A percentile compares a stretch with the other conserved stretches of the same genome.
Conservation (phyloP, 1,140 invertebrate genomes). For the Bombus fervidus region DNA sequence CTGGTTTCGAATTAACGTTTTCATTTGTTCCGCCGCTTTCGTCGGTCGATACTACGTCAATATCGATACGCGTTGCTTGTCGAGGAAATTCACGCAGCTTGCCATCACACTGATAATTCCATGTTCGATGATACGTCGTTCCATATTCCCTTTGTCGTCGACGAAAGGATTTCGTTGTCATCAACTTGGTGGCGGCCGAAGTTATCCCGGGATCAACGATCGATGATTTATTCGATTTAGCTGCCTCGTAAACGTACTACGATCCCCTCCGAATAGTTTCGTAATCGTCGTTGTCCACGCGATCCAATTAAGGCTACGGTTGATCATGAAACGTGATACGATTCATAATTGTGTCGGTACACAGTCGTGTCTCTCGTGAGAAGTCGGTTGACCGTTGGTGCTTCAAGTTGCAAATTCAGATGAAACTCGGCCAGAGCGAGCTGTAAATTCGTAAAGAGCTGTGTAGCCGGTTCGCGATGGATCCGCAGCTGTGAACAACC, state of each 20-base stretch:
- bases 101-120: slow-evolving; percentile 2
- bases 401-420: not conserved
- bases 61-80: not conserved
- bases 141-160: not conserved
- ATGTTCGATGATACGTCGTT: not conserved
- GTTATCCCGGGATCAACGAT: not conserved
- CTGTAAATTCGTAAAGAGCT: slow-evolving; percentile 28
- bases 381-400: slow-evolving; percentile 9
- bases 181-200: not conserved
- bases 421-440: slow-evolving; percentile 6
- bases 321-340: slow-evolving; percentile 23
- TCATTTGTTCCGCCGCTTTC: slow-evolving; percentile 25
- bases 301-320: slow-evolving; percentile 52
- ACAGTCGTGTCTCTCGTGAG: not conserved
- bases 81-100: slow-evolving; percentile 26
- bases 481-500: not conserved
- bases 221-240: slow-evolving; percentile 16
- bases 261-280: slow-evolving; percentile 7
- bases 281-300: slow-evolving; percentile 49
- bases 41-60: slow-evolving; percentile 5
- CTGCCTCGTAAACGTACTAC: slow-evolving; percentile 21
- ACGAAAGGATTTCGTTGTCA: not conserved
- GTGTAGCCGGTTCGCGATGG: not conserved
- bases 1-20: slow-evolving; percentile 54
- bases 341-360: slow-evolving; percentile 18